phyloP scores from a whole-genome alignment of 2,888 invertebrate species.

The Megalurothrips usitatus region DNA sequence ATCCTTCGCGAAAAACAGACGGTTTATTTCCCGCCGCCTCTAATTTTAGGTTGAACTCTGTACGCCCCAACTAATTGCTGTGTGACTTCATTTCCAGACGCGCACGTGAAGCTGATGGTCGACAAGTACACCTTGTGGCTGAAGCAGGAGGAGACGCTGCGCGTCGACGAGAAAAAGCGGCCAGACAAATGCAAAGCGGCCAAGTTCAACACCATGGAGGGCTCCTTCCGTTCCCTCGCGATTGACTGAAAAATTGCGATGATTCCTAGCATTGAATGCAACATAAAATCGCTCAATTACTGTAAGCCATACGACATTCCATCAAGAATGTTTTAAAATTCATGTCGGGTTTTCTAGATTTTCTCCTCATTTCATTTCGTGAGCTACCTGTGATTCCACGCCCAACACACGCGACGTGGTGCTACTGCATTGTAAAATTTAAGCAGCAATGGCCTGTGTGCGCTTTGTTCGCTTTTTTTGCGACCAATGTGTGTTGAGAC shows the following conservation, averaged over 20 bases:
- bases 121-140: conserved; percentile 59
- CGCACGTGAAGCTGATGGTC: conserved; percentile 54
- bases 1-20: no score
- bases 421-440: background rate
- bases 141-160: conserved; percentile 54
- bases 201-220: conserved; percentile 37
- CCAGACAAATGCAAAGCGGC: conserved; percentile 37
- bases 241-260: conserved; percentile 37
- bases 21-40: no score
- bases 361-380: background rate
- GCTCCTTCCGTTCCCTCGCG: conserved; percentile 39
- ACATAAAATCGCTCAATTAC: background rate
- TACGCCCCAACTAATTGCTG: background rate
- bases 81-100: conserved; percentile 41
- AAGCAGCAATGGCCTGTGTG: background rate
- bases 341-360: background rate
- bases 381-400: background rate
- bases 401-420: background rate
- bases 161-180: conserved; percentile 38
- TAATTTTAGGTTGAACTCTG: conserved; percentile 14
- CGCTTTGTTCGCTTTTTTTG: background rate
- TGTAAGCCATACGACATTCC: background rate
- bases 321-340: background rate
- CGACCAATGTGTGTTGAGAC: background rate
- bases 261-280: background rate